Base-by-base conservation (phyloP, 2,113 vertebrate genomes). In the Isurus oxyrinchus region DNA sequence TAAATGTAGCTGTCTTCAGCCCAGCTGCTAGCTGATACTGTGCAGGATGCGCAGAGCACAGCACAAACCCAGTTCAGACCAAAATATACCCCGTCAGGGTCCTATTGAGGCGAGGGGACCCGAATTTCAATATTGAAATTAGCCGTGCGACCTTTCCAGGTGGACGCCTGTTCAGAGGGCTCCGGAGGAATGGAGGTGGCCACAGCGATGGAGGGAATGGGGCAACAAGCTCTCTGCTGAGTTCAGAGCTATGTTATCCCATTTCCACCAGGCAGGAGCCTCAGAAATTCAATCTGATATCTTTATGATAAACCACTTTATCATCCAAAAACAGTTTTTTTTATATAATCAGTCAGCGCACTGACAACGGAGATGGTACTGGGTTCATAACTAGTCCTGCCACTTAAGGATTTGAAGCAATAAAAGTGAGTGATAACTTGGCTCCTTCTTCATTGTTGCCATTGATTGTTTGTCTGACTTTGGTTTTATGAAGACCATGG, bases 391-490 rank as follows among this genome's bases (percentile, higher is more conserved):
- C 61, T n/a, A 10, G 5, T 23, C 27, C 35, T 21, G n/a, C 13
- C 57, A 94, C 16, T 94, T 40, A 21, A n/a, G 35, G 59, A 94
- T 40, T 63, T 66, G 59, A 63, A 63, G 59, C 59, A 94, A 94
- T 94, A 94, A 94, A 23, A 63, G n/a, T 66, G 90, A 94, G 90
- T 23, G 90, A 94, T 94, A n/a, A 10, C 59, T 61, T 40, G 59
- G 59, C 35, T 63, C 59, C 19, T 16, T 93, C 90, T 94, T 63
- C 59, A 44, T n/a, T 40, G 59, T 25, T 63, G 35, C 2, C 90
- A 94, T 40, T 63, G 90, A 93, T 93, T 61, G 90, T 40, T 94
- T 94, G n/a, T 49, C 90, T 94, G 90, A 66, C 35, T 94, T 40
- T 94, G 59, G 59, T 94, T 94, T 94, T 94, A 63, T 66, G 59